Percentiles rank a stretch among this genome's conserved stretches.
These are phyloP conservation scores for Drosophila malerkotliana DNA, from an alignment of 1,140 invertebrate genomes.

Conservation along the genomic window DNA sequence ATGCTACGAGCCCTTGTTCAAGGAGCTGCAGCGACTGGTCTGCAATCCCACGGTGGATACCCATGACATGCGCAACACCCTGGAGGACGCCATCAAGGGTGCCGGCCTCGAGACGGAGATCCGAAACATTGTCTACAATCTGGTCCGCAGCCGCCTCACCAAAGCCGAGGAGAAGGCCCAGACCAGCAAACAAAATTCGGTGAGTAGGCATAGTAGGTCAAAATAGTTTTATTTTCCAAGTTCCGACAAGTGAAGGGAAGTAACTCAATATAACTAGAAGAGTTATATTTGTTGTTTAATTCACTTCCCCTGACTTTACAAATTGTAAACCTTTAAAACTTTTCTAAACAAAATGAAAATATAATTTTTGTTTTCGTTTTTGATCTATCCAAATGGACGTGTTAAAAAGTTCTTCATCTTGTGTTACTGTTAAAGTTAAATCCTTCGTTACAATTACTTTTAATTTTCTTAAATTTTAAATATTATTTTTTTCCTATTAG, in stretches of 20 bases:
- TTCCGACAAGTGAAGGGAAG: neutral
- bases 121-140: constrained; percentile 92
- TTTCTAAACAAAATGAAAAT: neutral
- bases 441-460: too few relatives aligned
- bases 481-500: constrained; percentile 7
- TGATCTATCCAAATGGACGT: neutral
- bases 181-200: constrained; percentile 39
- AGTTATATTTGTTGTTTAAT: neutral
- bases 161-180: constrained; percentile 51
- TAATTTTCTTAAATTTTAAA: neutral
- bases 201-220: constrained; percentile 13
- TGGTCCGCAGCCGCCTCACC: constrained; percentile 85
- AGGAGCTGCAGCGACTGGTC: constrained; percentile 87
- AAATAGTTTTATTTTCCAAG: too few relatives aligned
- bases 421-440: neutral
- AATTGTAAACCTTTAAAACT: neutral
- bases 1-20: constrained; percentile 87
- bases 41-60: constrained; percentile 89
- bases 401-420: neutral
- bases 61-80: constrained; percentile 90
- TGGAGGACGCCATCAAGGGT: constrained; percentile 89
- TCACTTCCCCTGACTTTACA: neutral
- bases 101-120: constrained; percentile 91
- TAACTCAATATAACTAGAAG: neutral
- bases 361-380: neutral